Evolutionary conservation across 1,140 invertebrate genomes (phyloP), one percentile per base, ranked within the genome.

Genomic region (Aphaenogaster rudis): DNA sequence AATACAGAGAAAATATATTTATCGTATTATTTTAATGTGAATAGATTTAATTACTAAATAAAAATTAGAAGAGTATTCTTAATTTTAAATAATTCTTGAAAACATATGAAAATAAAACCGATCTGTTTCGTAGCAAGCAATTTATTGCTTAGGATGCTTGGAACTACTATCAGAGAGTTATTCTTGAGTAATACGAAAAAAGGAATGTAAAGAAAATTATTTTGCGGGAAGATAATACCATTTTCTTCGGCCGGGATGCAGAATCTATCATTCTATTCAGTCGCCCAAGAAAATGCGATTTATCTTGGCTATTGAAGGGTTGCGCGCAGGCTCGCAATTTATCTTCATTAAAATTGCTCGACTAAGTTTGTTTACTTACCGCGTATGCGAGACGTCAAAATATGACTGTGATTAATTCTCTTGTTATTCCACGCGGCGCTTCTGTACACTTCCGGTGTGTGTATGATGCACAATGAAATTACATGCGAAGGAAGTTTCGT

Each of bases 341-440:
- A 81, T 81, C 79, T 81, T 81, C 79, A 81, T 81, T 81, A 81
- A 81, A 71, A 81, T 81, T 71, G 79, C 79, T 81, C 36, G 79
- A 71, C 36, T 81, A 81, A 81, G 66, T 81, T 81, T 81, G 79
- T 81, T 81, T 81, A 81, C 79, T 81, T 81, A 59, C 28, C 61
- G 66, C 79, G 28, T 81, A 81, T 81, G 79, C 64, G 79, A 81
- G 66, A 81, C 52, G 66, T 81, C 79, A 81, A 71, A 81, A 81
- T 71, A 59, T 81, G 78, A 81, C 66, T 71, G 39, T 81, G 79
- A 71, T 81, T 81, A 81, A 81, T 81, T 71, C 21, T 81, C 79
- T 71, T 71, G 64, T 81, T 81, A 81, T 71, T 81, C 66, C 9
- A 57, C 39, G 39, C 64, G 48, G 15, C 45, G 28, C 50, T 80